Percentiles rank a stretch among this genome's conserved stretches.
Conservation (phyloP, 2,888 invertebrate genomes). For the Aspidiotus rigidus region DNA sequence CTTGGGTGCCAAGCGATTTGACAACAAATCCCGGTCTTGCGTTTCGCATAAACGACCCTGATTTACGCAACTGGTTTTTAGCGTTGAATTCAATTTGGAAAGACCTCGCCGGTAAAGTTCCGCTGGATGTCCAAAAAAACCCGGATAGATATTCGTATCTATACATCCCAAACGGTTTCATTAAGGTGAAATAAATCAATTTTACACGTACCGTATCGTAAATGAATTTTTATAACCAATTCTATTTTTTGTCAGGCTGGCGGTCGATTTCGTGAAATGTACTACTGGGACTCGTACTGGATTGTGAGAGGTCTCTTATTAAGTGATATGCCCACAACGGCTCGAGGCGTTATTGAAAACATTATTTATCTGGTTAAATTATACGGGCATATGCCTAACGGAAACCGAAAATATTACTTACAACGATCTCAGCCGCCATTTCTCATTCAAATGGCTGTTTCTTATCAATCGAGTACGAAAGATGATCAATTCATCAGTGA, state of each 20-base stretch:
- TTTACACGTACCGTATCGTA: too few species aligned
- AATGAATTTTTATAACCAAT: too few species aligned
- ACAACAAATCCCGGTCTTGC: constrained; percentile 43
- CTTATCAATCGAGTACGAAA: constrained; percentile 56
- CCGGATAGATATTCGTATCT: constrained; percentile 56
- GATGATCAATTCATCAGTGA: constrained; percentile 55
- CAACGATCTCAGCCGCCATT: constrained; percentile 63
- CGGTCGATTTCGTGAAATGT: constrained; percentile 61
- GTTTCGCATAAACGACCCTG: constrained; percentile 43
- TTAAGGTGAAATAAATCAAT: too few species aligned
- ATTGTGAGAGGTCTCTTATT: constrained; percentile 65
- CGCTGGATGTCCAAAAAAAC: constrained; percentile 41
- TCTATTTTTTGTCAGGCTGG: constrained; percentile 47
- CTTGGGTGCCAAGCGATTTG: constrained; percentile 41
- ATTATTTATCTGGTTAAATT: constrained; percentile 57
- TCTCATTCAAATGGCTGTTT: constrained; percentile 61
- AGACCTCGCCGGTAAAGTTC: constrained; percentile 49
- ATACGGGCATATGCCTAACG: constrained; percentile 68
- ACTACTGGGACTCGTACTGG: constrained; percentile 88
- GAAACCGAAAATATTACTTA: constrained; percentile 68
- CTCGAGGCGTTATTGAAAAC: constrained; percentile 60
- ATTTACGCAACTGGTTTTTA: constrained; percentile 43
- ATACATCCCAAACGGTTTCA: constrained; percentile 56
- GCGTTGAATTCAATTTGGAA: constrained; percentile 41
- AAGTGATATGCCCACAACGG: constrained; percentile 60